Evolutionary conservation across 2,888 invertebrate species (phyloP).

Genomic region (Stenoptilia bipunctidactyla): DNA sequence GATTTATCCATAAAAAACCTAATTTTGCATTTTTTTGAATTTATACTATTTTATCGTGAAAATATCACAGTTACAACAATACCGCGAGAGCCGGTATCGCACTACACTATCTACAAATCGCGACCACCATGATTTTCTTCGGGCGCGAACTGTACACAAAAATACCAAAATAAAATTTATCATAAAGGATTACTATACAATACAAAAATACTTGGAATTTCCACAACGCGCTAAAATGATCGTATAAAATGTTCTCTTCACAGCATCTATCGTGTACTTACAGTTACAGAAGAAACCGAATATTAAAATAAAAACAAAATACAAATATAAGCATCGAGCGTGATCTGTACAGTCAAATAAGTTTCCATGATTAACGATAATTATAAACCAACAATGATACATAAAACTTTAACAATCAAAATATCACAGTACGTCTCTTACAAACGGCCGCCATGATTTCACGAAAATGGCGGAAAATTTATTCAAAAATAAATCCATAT

Average conservation of each 20-base stretch:
- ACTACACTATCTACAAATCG: conserved; percentile 39
- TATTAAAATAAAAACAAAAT: conserved; percentile 24
- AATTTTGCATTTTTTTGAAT: conserved; percentile 56
- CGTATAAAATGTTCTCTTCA: too few relatives aligned
- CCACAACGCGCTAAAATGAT: conserved; percentile 21
- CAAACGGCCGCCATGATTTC: conserved; percentile 10
- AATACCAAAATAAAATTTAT: conserved; percentile 54
- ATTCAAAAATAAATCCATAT: conserved; percentile 17
- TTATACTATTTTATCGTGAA: conserved; percentile 29
- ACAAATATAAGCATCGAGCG: conserved; percentile 28
- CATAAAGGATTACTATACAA: conserved; percentile 36
- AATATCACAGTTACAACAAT: conserved; percentile 50
- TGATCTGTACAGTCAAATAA: conserved; percentile 47
- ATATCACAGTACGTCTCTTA: conserved; percentile 1
- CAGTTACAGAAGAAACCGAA: conserved; percentile 22
- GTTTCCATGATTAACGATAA: conserved; percentile 19
- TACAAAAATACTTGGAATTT: conserved; percentile 45
- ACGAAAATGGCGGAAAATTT: conserved; percentile 15
- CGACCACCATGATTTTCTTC: conserved; percentile 40
- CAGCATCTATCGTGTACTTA: conserved; percentile 13
- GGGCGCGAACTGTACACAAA: conserved; percentile 52
- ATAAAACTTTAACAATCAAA: background rate
- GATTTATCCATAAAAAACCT: conserved; percentile 48
- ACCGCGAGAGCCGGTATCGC: conserved; percentile 31
- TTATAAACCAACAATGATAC: conserved; percentile 1